Evolutionary conservation across 2,888 invertebrate genomes (phyloP), one percentile per base, ranked within the genome.

Genomic region (Nowickia ferox): DNA sequence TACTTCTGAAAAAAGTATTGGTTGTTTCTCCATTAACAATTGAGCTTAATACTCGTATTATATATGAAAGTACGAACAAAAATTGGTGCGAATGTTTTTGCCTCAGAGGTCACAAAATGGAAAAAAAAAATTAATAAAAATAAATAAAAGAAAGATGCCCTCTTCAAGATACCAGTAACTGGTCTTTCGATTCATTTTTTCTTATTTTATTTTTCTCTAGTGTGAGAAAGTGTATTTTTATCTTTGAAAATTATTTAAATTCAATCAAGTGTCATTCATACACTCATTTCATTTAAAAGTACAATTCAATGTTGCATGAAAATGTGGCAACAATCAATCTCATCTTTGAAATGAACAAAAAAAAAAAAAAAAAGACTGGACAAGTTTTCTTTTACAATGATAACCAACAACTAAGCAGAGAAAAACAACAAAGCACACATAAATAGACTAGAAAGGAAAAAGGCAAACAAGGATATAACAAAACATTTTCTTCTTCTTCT

Each of bases 231-330:
- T 59, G 75, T 69, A 38, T 63, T 69, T 75, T 75, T 76, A 76
- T 69, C 69, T 76, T 63, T 55, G 1, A 65, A 81, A 75, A 68
- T 68, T 59, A 75, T 84, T 74, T 68, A 61, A 77, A 84, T 84
- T 84, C 83, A 84, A 84, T 84, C 77, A 78, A 84, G 83, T 84
- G 83, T 61, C 77, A 84, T 84, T 78, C 72, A 66, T 22, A 53
- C 66, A 44, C 48, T 63, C 71, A 69, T 22, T 42, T 48, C 30
- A 48, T 68, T 30, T 40, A 48, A 46, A 61, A 63, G 40, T 46
- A 79, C 63, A 72, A 79, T 72, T 65, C 55, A 79, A 79, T 72
- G 71, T 65, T 72, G 79, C 79, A 63, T 65, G 63, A 71, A 72
- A 46, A 72, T 71, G 71, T 79, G 71, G 63, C 83, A 83, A 74